Conservation (phyloP, 1,140 invertebrate species). For the Drosophila lacteicornis region DNA sequence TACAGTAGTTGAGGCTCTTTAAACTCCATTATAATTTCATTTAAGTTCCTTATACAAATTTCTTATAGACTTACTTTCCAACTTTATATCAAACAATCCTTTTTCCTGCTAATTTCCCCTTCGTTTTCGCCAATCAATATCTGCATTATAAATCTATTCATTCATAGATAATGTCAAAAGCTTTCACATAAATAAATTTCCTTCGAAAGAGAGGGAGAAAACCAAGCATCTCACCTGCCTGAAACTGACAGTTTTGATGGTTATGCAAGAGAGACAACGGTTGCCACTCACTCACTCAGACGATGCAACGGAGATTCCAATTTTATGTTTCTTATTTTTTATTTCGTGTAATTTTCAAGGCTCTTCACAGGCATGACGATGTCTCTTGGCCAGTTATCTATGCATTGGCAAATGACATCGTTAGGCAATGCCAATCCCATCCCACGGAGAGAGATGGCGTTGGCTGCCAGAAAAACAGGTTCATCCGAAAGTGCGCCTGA, state of each 20-base stretch:
- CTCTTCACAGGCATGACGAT: slow-evolving; percentile 26
- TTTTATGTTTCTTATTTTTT: slow-evolving; percentile 18
- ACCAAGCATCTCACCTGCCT: slow-evolving; percentile 5
- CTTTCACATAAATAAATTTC: slow-evolving; percentile 35
- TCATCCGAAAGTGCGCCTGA: slow-evolving; percentile 14
- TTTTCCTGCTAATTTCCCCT: not conserved
- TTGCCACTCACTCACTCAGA: slow-evolving; percentile 9
- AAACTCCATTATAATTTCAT: no score
- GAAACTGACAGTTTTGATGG: slow-evolving; percentile 31
- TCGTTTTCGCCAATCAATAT: not conserved
- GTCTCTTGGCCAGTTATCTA: slow-evolving; percentile 35
- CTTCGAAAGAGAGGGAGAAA: slow-evolving; percentile 14
- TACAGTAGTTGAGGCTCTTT: no score
- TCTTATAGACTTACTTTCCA: not conserved
- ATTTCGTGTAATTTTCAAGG: slow-evolving; percentile 39
- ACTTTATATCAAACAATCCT: not conserved
- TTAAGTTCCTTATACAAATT: not conserved
- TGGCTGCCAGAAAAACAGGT: slow-evolving; percentile 32
- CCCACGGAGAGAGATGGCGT: slow-evolving; percentile 17
- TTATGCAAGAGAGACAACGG: slow-evolving; percentile 26
- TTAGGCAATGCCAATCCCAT: slow-evolving; percentile 34
- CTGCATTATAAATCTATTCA: slow-evolving; percentile 22
- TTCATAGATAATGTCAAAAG: slow-evolving; percentile 24
- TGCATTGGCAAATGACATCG: slow-evolving; percentile 51
- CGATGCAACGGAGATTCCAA: slow-evolving; percentile 25